These are phyloP conservation scores for Coecobrya sp. DNA, from an alignment of 2,888 invertebrate species.

Conservation along the genomic window DNA sequence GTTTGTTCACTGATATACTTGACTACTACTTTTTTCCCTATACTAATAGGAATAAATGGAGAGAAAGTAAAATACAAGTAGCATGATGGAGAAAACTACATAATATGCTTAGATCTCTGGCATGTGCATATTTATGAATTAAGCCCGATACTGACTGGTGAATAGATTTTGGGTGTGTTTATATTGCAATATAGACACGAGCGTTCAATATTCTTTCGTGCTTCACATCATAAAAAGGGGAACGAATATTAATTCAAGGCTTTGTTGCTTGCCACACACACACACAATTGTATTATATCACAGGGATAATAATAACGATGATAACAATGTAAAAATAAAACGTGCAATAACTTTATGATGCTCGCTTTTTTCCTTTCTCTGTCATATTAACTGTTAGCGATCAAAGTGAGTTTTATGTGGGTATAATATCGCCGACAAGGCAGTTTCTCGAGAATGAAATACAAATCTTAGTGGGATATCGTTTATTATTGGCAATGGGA, in stretches of 20 bases:
- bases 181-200: conserved; percentile 1
- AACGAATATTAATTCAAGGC: conserved; percentile 9
- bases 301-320: too few species aligned
- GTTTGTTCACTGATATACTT: conserved; percentile 31
- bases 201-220: conserved; percentile 4
- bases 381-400: too few species aligned
- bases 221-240: not conserved
- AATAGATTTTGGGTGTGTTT: not conserved
- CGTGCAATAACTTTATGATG: too few species aligned
- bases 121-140: not conserved
- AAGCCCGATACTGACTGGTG: not conserved
- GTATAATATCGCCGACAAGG: too few species aligned
- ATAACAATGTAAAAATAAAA: too few species aligned
- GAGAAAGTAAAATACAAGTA: not conserved
- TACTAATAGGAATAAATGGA: not conserved
- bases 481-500: too few species aligned
- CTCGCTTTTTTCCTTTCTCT: too few species aligned
- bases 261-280: not conserved
- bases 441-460: too few species aligned
- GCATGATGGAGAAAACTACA: not conserved
- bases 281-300: too few species aligned
- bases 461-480: too few species aligned
- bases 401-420: too few species aligned
- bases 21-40: not conserved
- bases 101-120: not conserved